Base-by-base conservation (phyloP, 2,797 vertebrate species). In the Cygnus olor region DNA sequence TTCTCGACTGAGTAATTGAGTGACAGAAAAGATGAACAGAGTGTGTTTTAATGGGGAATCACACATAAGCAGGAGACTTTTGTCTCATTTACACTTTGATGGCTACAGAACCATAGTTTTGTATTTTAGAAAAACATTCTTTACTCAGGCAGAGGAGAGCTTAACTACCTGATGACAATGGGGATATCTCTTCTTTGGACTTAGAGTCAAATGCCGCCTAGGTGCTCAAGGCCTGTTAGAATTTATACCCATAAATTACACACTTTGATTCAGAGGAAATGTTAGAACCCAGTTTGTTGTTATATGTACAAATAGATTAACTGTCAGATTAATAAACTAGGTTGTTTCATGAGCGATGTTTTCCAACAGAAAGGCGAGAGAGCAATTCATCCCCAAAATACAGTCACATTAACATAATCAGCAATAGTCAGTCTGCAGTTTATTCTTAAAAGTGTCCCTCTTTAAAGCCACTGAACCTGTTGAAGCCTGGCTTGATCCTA, bases 1-100 rank as follows among this genome's bases (percentile, higher is more conserved):
- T 94, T 92, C 82, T 72, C 79, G 57, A 49, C 51, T 54, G n/a
- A 90, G 77, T 93, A 84, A 88, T 22, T 44, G 53, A 70, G 12
- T 84, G n/a, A 34, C 36, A 93, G 40, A 71, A 89, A 74, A 73
- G 10, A 65, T 15, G 2, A 86, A 27, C 58, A 66, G 60, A 74
- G 49, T 64, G 24, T 70, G 10, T 45, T 85, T 89, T 88, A 77
- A 69, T 47, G n/a, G 77, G 69, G 87, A 90, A 85, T 71, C 32
- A 49, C 3, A 4, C 7, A 51, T 34, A 34, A 60, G 8, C 15
- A 87, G 15, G 32, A 80, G 7, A 28, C 3, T 58, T 88, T 92
- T 72, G 19, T 49, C 53, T 94, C 42, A 21, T 76, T 93, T 94
- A 42, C 24, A 65, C 56, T 61, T 69, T 80, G 51, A 78, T 68